Evolutionary conservation across 2,797 vertebrate genomes (phyloP).

Genomic region (Clarias laeviceps): DNA sequence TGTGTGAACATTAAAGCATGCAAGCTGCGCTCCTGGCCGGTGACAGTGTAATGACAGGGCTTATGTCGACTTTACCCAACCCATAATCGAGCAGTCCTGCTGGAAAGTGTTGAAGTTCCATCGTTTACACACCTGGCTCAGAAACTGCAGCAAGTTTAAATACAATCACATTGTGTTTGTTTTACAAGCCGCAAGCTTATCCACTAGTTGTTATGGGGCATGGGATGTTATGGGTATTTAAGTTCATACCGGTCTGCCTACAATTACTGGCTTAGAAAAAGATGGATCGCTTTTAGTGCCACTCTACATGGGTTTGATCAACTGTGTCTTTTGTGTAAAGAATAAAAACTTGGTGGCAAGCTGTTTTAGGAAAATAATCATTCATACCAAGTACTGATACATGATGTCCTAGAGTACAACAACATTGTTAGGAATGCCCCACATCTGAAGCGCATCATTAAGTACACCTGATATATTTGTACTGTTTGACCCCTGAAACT

Average conservation of each 20-base stretch:
- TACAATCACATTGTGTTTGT: background rate
- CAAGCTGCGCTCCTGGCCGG: background rate
- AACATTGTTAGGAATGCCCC: no score
- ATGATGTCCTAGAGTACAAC: no score
- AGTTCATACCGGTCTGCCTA: background rate
- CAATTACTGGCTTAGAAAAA: background rate
- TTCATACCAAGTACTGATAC: no score
- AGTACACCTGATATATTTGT: no score
- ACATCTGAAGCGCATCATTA: no score
- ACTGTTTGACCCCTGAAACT: no score
- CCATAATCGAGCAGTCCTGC: constrained; percentile 1
- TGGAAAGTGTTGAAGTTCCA: background rate
- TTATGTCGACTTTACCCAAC: background rate
- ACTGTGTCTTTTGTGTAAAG: background rate
- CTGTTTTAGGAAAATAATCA: background rate
- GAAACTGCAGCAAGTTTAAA: background rate
- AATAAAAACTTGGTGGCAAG: background rate
- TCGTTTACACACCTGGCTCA: constrained; percentile 20
- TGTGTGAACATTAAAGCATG: background rate
- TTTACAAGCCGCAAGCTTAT: background rate
- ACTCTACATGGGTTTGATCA: background rate
- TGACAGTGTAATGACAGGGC: constrained; percentile 17
- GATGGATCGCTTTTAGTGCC: background rate
- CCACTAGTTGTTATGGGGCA: no score
- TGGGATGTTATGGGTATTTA: background rate